phyloP scores from a whole-genome alignment of 2,888 invertebrate genomes.

The Eupithecia exiguata region DNA sequence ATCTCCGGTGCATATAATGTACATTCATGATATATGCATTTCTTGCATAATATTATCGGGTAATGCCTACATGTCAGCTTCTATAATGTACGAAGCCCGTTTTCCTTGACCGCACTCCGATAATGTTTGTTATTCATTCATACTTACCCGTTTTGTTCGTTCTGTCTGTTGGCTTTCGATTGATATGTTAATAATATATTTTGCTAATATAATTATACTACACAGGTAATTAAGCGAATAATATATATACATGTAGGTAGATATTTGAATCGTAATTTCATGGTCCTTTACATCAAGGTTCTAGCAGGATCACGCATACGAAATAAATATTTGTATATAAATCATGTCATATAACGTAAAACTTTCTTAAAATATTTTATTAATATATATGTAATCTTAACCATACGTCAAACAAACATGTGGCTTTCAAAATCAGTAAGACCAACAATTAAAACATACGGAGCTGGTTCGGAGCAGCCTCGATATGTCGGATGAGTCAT shows the following conservation, averaged over 20 bases:
- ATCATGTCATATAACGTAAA: neutral
- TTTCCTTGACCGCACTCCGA: conserved; percentile 74
- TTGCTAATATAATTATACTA: neutral
- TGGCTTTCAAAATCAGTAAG: neutral
- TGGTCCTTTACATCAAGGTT: conserved; percentile 9
- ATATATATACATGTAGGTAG: neutral
- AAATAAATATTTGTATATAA: neutral
- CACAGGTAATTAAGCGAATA: conserved; percentile 1
- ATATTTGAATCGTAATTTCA: conserved; percentile 1
- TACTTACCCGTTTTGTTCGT: conserved; percentile 37
- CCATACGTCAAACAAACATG: neutral
- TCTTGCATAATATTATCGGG: conserved; percentile 45
- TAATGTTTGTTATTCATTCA: conserved; percentile 70
- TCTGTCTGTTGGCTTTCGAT: conserved; percentile 27
- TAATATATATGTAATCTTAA: neutral
- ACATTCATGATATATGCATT: conserved; percentile 45
- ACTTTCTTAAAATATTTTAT: neutral
- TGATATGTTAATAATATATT: conserved; percentile 10
- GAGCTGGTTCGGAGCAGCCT: conserved; percentile 36
- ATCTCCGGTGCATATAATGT: neutral
- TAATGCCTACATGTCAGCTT: conserved; percentile 45
- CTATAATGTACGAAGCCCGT: conserved; percentile 62
- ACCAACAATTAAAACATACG: conserved; percentile 8
- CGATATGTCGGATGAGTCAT: conserved; percentile 41
- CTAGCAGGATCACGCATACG: neutral